Base-by-base conservation (phyloP, 2,113 vertebrate genomes). In the Lota lota region DNA sequence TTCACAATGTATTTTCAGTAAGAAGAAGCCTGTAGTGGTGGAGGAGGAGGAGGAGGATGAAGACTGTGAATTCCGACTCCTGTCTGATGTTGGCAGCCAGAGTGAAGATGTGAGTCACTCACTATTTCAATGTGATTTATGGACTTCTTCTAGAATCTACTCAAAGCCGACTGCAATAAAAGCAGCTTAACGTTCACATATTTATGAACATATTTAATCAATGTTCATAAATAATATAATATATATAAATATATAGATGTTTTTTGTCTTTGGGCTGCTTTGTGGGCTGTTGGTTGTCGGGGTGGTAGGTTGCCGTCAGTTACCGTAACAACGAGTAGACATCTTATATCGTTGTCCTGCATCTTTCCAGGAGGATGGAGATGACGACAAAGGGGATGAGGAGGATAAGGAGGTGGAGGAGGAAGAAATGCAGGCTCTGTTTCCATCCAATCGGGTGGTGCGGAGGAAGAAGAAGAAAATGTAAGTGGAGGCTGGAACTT, bases 21-120 rank as follows among this genome's bases (percentile, higher is more conserved):
- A 91, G 79, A 91, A 65, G 64, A 75, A 47, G 1, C 22, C 75
- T 22, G 92, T 91, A 10, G 40, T 47, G 40, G 40, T 10, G 2
- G 40, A 47, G 21, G 88, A 86, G 15, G 89, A 91, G 8, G 81
- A 91, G 5, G 94, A 95, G 12, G 93, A 96, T 1, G 94, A 93
- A 36, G 88, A 95, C 79, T 94, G 91, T 19, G 96, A 94, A 68
- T 99, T 99, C 74, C 92, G 76, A 22, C 92, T 99, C 51, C 54
- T 97, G 28, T 91, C 95, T 53, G 93, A 95, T 20, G 92, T 95
- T 18, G 91, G 93, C 17, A 94, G 90, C 15, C 89, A 88, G 19
- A 94, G 92, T 57, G 94, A 92, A 59, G 84, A 94, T 90, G 96
- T 97, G 53, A 18, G 12, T 24, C 18, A 33, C 54, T 59, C 66